These are phyloP conservation scores for Pterocles orientalis DNA, from an alignment of 2,113 vertebrate genomes.

Conservation along the genomic window DNA sequence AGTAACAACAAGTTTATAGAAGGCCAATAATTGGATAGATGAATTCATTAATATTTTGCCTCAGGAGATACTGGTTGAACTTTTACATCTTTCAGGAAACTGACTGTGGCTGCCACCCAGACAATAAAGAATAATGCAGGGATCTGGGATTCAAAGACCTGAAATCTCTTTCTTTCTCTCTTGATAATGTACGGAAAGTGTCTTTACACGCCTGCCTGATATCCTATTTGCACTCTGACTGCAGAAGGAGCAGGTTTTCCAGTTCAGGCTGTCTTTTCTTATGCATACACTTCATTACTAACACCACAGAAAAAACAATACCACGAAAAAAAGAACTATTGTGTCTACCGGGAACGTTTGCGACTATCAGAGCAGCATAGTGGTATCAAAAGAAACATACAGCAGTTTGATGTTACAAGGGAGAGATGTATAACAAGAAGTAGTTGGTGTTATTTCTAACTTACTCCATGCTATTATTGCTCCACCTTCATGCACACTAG, in stretches of 20 bases:
- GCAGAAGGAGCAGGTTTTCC: not conserved
- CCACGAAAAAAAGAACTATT: not conserved
- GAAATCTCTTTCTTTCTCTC: not conserved
- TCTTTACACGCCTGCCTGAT: not conserved
- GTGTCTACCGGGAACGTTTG: not conserved
- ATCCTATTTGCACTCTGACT: not conserved
- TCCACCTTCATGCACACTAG: not conserved
- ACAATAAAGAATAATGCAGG: not conserved
- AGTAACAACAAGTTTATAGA: not conserved
- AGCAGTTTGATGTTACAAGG: not conserved
- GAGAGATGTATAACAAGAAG: not conserved
- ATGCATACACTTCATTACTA: not conserved
- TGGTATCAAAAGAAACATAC: not conserved
- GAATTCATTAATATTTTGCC: conserved; percentile 21
- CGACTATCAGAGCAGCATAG: not conserved
- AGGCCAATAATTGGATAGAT: not conserved
- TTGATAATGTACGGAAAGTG: not conserved
- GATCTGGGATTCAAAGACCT: not conserved
- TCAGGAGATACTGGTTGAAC: not conserved
- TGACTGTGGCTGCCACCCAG: not conserved
- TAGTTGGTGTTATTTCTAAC: not conserved
- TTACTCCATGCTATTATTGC: not conserved
- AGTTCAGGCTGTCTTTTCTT: not conserved
- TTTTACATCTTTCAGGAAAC: not conserved
- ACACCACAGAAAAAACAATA: not conserved